A percentile compares a stretch with the other conserved stretches of the same genome.
Evolutionary conservation across 2,113 vertebrate genomes (phyloP).

Genomic region (Sprattus sprattus): DNA sequence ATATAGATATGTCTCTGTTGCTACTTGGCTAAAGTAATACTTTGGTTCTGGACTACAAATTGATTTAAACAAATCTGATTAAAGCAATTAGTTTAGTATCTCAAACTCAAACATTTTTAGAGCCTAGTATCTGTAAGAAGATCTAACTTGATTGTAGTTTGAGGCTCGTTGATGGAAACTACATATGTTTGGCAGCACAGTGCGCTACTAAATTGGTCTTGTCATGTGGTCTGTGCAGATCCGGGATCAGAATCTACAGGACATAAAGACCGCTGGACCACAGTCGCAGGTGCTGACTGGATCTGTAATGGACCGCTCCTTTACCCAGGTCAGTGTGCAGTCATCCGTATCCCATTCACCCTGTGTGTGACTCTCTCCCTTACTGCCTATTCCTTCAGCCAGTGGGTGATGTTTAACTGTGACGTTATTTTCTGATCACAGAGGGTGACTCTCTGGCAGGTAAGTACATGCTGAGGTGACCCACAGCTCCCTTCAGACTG

Average conservation of each 20-base stretch:
- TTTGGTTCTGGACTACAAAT: too few species aligned
- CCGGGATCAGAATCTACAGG: conserved; percentile 95
- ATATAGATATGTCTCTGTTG: background rate
- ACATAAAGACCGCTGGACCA: conserved; percentile 94
- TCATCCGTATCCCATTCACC: background rate
- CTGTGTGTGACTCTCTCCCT: background rate
- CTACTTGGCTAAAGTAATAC: background rate
- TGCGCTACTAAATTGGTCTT: background rate
- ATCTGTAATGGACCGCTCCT: conserved; percentile 82
- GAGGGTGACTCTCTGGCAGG: conserved; percentile 80
- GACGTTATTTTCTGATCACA: conserved; percentile 78
- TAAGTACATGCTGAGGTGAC: conserved; percentile 74
- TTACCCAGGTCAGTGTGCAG: conserved; percentile 83
- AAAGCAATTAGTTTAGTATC: too few species aligned
- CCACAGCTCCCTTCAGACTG: conserved; percentile 52
- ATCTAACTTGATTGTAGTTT: background rate
- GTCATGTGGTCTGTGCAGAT: conserved; percentile 70
- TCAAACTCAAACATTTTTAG: too few species aligned
- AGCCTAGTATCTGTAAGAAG: too few species aligned
- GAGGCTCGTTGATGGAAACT: background rate
- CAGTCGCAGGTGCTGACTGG: conserved; percentile 92
- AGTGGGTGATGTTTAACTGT: conserved; percentile 59
- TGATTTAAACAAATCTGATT: background rate
- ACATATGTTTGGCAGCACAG: background rate
- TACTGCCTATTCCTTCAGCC: background rate